Conservation (phyloP, 2,113 vertebrate genomes). For the Fulmarus glacialis region DNA sequence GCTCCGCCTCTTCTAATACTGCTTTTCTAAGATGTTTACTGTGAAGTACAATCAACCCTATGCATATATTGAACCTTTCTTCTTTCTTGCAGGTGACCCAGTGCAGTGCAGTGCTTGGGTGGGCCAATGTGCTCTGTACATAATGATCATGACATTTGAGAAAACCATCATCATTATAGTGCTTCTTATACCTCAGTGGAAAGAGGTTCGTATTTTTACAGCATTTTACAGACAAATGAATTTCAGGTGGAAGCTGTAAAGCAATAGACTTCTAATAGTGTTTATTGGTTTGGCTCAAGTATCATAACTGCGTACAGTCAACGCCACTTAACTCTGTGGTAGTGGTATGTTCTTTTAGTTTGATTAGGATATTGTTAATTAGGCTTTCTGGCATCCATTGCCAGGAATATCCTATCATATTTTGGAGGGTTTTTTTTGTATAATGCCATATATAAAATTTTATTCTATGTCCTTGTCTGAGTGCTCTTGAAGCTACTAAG, state of each 20-base stretch:
- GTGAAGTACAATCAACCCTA: not conserved
- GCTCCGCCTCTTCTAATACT: not conserved
- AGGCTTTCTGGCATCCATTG: not conserved
- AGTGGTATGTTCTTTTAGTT: not conserved
- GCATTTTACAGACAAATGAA: not conserved
- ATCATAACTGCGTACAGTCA: not conserved
- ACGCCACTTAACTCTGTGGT: not conserved
- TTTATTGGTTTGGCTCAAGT: not conserved
- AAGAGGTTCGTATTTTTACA: conserved; percentile 83
- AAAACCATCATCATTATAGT: conserved; percentile 95
- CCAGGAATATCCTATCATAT: not conserved
- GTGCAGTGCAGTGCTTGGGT: conserved; percentile 92
- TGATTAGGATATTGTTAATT: not conserved
- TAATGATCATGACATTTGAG: conserved; percentile 97
- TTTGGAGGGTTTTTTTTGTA: not conserved
- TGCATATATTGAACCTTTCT: not conserved
- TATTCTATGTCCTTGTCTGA: not conserved
- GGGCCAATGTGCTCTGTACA: conserved; percentile 95
- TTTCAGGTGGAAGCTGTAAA: not conserved
- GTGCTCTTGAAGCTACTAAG: not conserved
- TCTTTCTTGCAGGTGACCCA: conserved; percentile 85
- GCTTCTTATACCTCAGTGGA: conserved; percentile 95
- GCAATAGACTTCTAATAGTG: not conserved
- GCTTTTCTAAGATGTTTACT: not conserved
- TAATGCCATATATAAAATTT: not conserved